Base-by-base conservation (phyloP, 2,797 vertebrate genomes). In the Euthynnus affinis region DNA sequence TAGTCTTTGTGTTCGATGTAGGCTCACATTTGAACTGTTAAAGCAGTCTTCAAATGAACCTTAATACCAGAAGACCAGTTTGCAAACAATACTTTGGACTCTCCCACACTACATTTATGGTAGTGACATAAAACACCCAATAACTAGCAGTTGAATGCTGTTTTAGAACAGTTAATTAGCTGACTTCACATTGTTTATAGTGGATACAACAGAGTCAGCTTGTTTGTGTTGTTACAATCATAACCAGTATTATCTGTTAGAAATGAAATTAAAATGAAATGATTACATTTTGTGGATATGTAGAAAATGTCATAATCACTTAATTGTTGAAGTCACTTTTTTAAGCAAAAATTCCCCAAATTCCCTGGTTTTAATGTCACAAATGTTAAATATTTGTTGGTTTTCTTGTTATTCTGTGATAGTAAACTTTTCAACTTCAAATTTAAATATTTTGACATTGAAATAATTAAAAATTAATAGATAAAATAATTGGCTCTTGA, bases 1-100 rank as follows among this genome's bases (percentile, higher is more conserved):
- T 18, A 23, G n/a, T 69, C 29, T 76, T 71, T 66, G 44, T 69
- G 71, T 62, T 29, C 25, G 23, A 14, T n/a, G 6, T 15, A 65
- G 55, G 49, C 9, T 20, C 17, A n/a, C 27, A 18, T 71, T 25
- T 52, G 1, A 34, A 56, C 4, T 52, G 2, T 63, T 52, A 37
- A 23, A 49, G 22, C 9, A 44, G 14, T 23, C 25, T 12, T 73
- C 6, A 32, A 0, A 22, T 46, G 23, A 69, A 18, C 20, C 29
- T 58, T 12, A 53, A 25, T 32, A 27, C 9, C 32, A 48, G 59
- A 18, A 17, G 18, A 23, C n/a, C n/a, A 71, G 17, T 55, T 67
- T 68, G 18, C 53, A 70, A 57, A 52, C 20, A 64, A n/a, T 44
- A 37, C 9, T 62, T 13, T 42, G 9, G 61, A 22, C 3, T 22